These are phyloP conservation scores for Parazoanthus swiftii DNA, from an alignment of 92 coral and sea anemone species.

Conservation along the genomic window DNA sequence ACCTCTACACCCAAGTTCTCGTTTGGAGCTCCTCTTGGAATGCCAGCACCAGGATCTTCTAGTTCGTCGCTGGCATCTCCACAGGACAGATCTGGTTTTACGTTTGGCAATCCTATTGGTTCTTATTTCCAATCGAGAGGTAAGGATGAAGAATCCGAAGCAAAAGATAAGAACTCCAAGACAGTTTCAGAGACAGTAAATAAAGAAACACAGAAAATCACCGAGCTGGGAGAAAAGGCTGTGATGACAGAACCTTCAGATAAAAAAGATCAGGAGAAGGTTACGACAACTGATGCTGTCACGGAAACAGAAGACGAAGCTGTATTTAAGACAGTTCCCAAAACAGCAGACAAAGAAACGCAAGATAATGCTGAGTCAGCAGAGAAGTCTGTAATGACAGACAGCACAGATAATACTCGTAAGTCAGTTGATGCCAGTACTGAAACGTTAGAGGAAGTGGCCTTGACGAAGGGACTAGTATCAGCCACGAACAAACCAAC, in stretches of 20 bases:
- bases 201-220: background rate
- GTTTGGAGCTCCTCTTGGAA: conserved; percentile 38
- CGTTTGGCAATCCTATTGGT: background rate
- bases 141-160: background rate
- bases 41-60: conserved; percentile 24
- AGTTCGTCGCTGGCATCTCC: conserved; percentile 16
- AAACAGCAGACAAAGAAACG: conserved; percentile 13
- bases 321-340: background rate
- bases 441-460: background rate
- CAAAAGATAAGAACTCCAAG: background rate
- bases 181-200: background rate
- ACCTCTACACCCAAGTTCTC: conserved; percentile 1
- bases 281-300: background rate
- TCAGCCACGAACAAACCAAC: conserved; percentile 5
- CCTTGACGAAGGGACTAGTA: background rate
- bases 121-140: background rate
- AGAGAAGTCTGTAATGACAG: conserved; percentile 32
- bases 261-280: background rate
- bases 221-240: background rate
- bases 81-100: conserved; percentile 11
- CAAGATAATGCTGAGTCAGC: conserved; percentile 2
- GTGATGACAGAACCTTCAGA: background rate
- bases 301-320: background rate
- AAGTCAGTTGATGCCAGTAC: conserved; percentile 16
- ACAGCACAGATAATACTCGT: background rate